A percentile compares a stretch with the other conserved stretches of the same genome.
These are phyloP conservation scores for Apodemus agrarius DNA, from an alignment of 2,797 vertebrate genomes.

Conservation along the genomic window DNA sequence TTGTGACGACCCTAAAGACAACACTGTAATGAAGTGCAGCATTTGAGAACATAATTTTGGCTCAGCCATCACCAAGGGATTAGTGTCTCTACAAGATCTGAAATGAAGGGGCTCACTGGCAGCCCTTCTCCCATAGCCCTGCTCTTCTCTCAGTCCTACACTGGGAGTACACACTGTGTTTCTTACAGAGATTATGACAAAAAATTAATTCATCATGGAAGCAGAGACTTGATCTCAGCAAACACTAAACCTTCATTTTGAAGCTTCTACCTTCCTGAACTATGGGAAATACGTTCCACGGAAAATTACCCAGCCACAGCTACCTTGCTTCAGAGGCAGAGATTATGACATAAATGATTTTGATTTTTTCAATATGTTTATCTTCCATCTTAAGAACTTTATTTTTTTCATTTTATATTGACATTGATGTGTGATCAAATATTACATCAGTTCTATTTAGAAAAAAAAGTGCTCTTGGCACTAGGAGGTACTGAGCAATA, in stretches of 20 bases:
- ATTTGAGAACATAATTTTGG: neutral
- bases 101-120: neutral
- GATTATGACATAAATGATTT: neutral
- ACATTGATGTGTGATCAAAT: neutral
- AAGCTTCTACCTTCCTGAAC: neutral
- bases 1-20: neutral
- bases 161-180: accelerated
- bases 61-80: neutral
- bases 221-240: neutral
- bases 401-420: neutral
- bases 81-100: neutral
- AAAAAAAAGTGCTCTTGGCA: neutral
- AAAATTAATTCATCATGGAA: neutral
- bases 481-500: neutral
- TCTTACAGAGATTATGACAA: neutral
- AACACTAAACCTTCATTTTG: neutral
- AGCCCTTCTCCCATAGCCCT: accelerated
- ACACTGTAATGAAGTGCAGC: neutral
- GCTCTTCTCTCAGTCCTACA: no score
- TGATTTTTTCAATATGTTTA: neutral
- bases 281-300: no score
- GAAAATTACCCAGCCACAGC: neutral
- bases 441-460: neutral
- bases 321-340: neutral
- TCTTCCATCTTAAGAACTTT: neutral